Evolutionary conservation across 2,888 invertebrate genomes (phyloP), one percentile per base, ranked within the genome.

Genomic region (Andrena bicolor): DNA sequence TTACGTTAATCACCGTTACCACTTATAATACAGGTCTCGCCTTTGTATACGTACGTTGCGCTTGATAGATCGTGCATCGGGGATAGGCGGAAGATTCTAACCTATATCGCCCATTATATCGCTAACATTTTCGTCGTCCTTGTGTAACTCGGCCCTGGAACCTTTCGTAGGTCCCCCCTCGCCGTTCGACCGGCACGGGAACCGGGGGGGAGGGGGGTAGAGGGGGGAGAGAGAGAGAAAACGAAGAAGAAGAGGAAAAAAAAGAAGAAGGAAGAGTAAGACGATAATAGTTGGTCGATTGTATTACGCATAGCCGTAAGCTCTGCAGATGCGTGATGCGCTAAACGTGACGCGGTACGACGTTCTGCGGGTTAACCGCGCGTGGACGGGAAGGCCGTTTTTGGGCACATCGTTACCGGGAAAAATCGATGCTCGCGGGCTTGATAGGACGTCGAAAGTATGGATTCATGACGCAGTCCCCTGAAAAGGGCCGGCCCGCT

Each of bases 231-330:
- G 51, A 58, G 63, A 23, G 51, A 61, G 56, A 49, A 23, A 75
- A 35, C 26, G 64, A 63, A 77, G 79, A 64, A 63, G 73, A 69
- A 66, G 53, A 63, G 41, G 16, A 78, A 49, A 51, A 32, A 78
- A 78, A 49, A 51, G 26, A 78, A 49, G 49, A 65, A 61, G 77
- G 79, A 68, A 65, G 73, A 75, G 76, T 49, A 78, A 76, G 80
- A 87, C 75, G 83, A 84, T 84, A 85, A 89, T 88, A 82, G 83
- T 84, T 84, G 90, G 91, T 91, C 90, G 90, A 91, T 90, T 85
- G 85, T 88, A 82, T 89, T 89, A 90, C 91, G 91, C 91, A 88
- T 90, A 88, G 88, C 86, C 81, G 88, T 85, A 83, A 80, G 86
- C 87, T 84, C 89, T 86, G 83, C 87, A 84, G 85, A 87, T 85